A percentile compares a stretch with the other conserved stretches of the same genome.
phyloP scores from a whole-genome alignment of 2,888 invertebrate species.

The Willowsia nigromaculata region DNA sequence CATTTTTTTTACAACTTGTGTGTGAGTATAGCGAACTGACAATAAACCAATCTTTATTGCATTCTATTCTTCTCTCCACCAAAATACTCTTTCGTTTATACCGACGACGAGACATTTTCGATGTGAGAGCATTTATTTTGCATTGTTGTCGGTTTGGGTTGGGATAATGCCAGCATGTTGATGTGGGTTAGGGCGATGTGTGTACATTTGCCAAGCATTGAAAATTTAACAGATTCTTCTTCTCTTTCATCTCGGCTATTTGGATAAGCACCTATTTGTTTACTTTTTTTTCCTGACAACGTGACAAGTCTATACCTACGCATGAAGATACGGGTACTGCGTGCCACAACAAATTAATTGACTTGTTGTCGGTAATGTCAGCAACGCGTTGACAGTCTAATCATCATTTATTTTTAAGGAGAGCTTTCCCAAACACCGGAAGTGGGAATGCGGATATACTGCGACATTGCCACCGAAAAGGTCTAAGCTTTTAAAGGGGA shows the following conservation, averaged over 20 bases:
- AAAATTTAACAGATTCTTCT: not conserved
- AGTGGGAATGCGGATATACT: no score
- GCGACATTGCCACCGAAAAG: no score
- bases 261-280: constrained; percentile 10
- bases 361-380: constrained; percentile 17
- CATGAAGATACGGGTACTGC: not conserved
- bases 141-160: constrained; percentile 7
- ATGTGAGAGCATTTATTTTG: no score
- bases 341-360: not conserved
- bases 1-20: no score
- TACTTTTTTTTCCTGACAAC: constrained; percentile 24
- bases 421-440: not conserved
- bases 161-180: constrained; percentile 60
- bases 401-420: not conserved
- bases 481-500: no score
- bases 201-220: constrained; percentile 5
- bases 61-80: not conserved
- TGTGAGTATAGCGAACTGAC: not conserved
- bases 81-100: no score
- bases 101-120: no score
- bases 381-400: not conserved
- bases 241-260: not conserved
- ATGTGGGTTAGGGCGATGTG: constrained; percentile 56
- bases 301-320: no score
- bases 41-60: constrained; percentile 27